These are phyloP conservation scores for Leptothorax acervorum DNA, from an alignment of 2,888 invertebrate genomes.

Conservation along the genomic window DNA sequence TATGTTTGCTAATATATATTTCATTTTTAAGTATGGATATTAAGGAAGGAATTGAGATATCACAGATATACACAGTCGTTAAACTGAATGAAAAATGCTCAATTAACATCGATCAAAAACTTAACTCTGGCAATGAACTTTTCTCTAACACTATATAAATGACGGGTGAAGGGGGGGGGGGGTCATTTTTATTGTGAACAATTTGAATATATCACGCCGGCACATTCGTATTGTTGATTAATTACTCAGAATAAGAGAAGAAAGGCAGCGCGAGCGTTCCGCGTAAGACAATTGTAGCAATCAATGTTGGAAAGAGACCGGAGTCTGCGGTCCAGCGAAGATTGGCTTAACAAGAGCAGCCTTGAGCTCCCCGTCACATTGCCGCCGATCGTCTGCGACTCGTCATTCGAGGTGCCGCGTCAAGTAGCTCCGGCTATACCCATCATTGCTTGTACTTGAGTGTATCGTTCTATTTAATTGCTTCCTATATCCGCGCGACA, in stretches of 20 bases:
- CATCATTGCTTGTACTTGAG: conserved; percentile 37
- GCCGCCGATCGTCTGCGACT: conserved; percentile 54
- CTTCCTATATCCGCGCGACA: neutral
- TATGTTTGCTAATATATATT: neutral
- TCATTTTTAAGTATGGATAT: neutral
- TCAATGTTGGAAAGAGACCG: conserved; percentile 59
- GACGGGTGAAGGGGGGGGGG: neutral
- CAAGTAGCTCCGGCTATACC: conserved; percentile 40
- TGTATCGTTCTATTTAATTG: conserved; percentile 31
- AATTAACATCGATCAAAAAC: neutral
- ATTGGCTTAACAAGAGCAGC: conserved; percentile 86
- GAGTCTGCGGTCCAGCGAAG: conserved; percentile 62
- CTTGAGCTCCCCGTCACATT: conserved; percentile 71
- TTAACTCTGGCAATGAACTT: neutral
- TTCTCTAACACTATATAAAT: neutral
- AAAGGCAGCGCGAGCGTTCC: neutral
- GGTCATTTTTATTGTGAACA: neutral
- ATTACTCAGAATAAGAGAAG: conserved; percentile 13
- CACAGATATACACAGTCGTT: neutral
- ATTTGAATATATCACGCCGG: conserved; percentile 17
- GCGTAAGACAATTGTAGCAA: conserved; percentile 60
- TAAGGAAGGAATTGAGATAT: neutral
- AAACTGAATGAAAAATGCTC: neutral
- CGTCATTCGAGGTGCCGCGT: conserved; percentile 45
- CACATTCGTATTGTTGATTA: conserved; percentile 22